Base-by-base conservation (phyloP, 2,797 vertebrate genomes). In the Pangasius larnaudii region DNA sequence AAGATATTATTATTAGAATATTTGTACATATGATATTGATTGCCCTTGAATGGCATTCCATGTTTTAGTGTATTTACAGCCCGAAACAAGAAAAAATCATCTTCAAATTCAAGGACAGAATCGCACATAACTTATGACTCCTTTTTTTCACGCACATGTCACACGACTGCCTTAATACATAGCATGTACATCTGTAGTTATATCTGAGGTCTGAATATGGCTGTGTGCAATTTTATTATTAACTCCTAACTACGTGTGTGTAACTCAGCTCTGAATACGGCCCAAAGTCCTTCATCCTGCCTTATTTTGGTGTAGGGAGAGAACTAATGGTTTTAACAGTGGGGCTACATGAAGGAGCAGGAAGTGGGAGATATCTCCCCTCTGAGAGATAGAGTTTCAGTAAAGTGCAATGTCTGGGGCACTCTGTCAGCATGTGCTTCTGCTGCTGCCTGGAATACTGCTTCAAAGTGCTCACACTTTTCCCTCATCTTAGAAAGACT, bases 291-390 rank as follows among this genome's bases (percentile, higher is more conserved):
- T 84, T 77, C 13, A 6, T 24, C 4, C 16, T 69, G 56, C 19
- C 14, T 58, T n/a, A 11, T 65, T 87, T 79, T 22, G 51, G 49
- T 85, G 82, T 18, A 58, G 53, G 16, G 53, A 58, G 71, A 63
- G 36, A 42, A 24, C 27, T 94, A 94, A 96, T 95, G 91, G 90
- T 88, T 95, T 96, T 95, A 94, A 91, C 95, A 95, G 95, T 92
- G 91, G 91, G 93, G 88, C 89, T 91, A 91, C 82, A 88, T 92
- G 90, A 94, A 92, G 91, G 88, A 93, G 92, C 88, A 92, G 92
- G 92, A 91, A 87, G 91, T 84, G 89, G 81, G 90, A 83, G 91
- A 93, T 93, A 71, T 89, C 84, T 89, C 87, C 87, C 91, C 90
- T 86, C 85, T 89, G 92, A 92, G 90, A 85, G 91, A 85, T 94